These are phyloP conservation scores for Odontomyia ornata DNA, from an alignment of 2,888 invertebrate genomes.

Conservation along the genomic window DNA sequence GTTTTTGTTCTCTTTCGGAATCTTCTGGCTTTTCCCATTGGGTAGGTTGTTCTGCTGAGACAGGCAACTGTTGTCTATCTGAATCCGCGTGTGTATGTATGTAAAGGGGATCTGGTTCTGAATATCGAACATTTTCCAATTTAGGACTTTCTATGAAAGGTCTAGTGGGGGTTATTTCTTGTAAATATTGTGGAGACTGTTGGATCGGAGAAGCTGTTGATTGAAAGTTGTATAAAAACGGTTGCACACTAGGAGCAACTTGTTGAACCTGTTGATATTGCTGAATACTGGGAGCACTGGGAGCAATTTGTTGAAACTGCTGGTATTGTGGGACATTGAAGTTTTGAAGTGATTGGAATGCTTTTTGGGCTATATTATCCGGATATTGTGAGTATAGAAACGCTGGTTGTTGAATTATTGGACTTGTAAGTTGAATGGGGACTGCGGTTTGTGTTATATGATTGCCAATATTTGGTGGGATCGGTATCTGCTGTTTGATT, in stretches of 20 bases:
- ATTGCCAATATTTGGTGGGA: constrained; percentile 44
- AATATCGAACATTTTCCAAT: constrained; percentile 62
- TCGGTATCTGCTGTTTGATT: constrained; percentile 48
- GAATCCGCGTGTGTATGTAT: constrained; percentile 46
- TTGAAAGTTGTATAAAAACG: constrained; percentile 30
- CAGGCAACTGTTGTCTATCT: not conserved
- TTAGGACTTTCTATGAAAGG: constrained; percentile 57
- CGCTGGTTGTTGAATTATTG: constrained; percentile 49
- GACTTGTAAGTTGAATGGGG: constrained; percentile 50
- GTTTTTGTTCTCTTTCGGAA: not conserved
- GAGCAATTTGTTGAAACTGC: not conserved
- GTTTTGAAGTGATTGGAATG: not conserved
- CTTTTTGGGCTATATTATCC: constrained; percentile 2
- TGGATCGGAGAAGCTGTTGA: constrained; percentile 42
- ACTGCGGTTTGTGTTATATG: constrained; percentile 48
- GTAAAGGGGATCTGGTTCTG: constrained; percentile 66
- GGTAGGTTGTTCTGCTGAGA: not conserved
- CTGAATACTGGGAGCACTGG: too few species aligned
- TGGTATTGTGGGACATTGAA: not conserved
- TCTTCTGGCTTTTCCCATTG: not conserved
- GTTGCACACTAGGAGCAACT: not conserved
- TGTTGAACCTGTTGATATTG: not conserved
- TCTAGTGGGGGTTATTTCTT: constrained; percentile 54
- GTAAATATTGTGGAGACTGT: constrained; percentile 25
- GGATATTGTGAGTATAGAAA: not conserved